Base-by-base conservation (phyloP, 2,888 invertebrate species). In the Micoletzkya japonica region DNA sequence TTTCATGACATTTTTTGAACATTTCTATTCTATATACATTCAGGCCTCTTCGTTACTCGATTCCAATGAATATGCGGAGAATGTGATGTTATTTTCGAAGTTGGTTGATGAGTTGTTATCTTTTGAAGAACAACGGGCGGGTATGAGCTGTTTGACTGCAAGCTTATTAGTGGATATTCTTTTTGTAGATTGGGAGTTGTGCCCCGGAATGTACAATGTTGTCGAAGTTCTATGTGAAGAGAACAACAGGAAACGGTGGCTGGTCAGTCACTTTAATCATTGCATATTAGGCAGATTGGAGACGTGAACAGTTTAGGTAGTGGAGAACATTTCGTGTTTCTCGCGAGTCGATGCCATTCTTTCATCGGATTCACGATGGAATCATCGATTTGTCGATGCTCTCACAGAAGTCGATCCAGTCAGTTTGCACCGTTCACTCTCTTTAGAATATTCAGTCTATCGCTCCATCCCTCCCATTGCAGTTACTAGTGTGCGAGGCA, bases 401-500 rank as follows among this genome's bases (percentile, higher is more conserved):
- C 30, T 57, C 44, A 3, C 7, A 6, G 68, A 68, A 2, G 58
- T 58, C 34, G 68, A 68, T 30, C 68, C 68, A 6, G 67, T 67
- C 1, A 44, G 66, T 67, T 20, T n/a, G n/a, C n/a, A n/a, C n/a
- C n/a, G n/a, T n/a, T n/a, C n/a, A n/a, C n/a, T n/a, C n/a, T n/a
- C n/a, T n/a, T 24, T 32, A 26, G 17, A 6, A 20, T 54, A 6
- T 54, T 54, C 26, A 7, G n/a, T 10, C 26, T 24, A 28, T 37
- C 6, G 20, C 4, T 56, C 28, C 28, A 56, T 28, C 28, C 1
- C 56, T 17, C 32, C 26, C 34, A 7, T 64, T 57, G 0, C 44
- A 68, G 68, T 36, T 68, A 4, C 49, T 68, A 2, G 68, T 68
- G 49, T 68, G 68, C 28, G 68, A 68, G 26, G 68, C 57, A 0